Base-by-base conservation (phyloP, 1,140 invertebrate genomes). In the Temnothorax longispinosus region DNA sequence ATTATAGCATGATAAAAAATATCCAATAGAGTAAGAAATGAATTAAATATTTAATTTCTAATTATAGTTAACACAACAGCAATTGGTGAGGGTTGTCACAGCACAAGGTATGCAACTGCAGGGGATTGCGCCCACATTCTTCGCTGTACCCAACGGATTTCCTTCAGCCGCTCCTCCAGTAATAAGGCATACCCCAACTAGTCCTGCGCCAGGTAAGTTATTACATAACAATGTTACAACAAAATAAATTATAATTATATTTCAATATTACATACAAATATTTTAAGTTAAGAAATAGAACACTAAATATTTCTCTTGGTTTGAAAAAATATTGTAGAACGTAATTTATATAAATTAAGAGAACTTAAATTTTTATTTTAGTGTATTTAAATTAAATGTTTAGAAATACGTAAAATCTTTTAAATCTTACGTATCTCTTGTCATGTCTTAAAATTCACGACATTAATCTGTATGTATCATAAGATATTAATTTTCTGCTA, bases 81-180 rank as follows among this genome's bases (percentile, higher is more conserved):
- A 95, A 86, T 89, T 95, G 47, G 95, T 95, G 32, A 92, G 95
- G 54, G 95, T 95, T 78, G 95, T 95, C 8, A 95, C 95, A 38
- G 95, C 95, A 21, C 95, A 95, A 90, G 94, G 95, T 71, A 94
- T 95, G 90, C 95, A 95, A 80, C 84, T 95, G 38, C 95, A 95
- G 89, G 95, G 95, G 44, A 88, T 95, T 74, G 87, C 94, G 6
- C 95, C 95, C 21, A 94, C 95, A 50, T 95, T 95, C 85, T 95
- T 95, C 84, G 95, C 95, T 72, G 95, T 95, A 64, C 95, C 95
- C 5, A 95, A 95, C 89, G 94, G 95, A 74, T 95, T 95, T 92
- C 92, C 94, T 77, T 89, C 95, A 69, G 88, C 94, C 38, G 93
- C 94, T 85, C 92, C 94, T 71, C 94, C 94, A 90, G 94, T 95